Evolutionary conservation across 2,888 invertebrate species (phyloP).

Genomic region (Campoplex capitator): DNA sequence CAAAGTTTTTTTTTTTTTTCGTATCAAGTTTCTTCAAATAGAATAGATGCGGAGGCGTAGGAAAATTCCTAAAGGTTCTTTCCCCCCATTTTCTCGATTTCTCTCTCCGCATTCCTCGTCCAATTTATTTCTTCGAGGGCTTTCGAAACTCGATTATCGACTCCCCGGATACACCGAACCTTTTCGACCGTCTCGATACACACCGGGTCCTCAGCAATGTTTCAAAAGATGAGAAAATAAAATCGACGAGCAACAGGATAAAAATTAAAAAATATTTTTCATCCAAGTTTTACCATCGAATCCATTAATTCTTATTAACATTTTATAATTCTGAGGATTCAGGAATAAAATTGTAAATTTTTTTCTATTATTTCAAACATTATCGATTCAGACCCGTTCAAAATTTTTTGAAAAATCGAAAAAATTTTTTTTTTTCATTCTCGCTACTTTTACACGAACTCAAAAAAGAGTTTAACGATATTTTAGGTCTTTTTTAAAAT

Average conservation of each 20-base stretch:
- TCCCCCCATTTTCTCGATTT: neutral
- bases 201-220: no score
- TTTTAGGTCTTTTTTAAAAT: no score
- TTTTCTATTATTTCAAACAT: no score
- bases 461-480: no score
- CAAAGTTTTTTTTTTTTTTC: neutral
- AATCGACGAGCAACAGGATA: neutral
- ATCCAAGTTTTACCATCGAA: neutral
- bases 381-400: neutral
- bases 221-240: neutral
- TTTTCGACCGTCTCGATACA: neutral
- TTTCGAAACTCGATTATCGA: slow-evolving; percentile 33
- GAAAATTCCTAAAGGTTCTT: slow-evolving; percentile 38
- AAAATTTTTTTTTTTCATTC: no score
- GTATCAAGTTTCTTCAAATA: neutral
- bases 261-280: neutral
- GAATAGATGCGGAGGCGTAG: slow-evolving; percentile 26
- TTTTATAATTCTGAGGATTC: neutral
- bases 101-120: neutral
- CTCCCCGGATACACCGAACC: neutral
- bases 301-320: neutral
- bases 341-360: neutral
- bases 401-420: no score
- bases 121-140: slow-evolving; percentile 42
- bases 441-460: no score